Conservation (phyloP, 2,888 invertebrate species). For the Amitus sp. region DNA sequence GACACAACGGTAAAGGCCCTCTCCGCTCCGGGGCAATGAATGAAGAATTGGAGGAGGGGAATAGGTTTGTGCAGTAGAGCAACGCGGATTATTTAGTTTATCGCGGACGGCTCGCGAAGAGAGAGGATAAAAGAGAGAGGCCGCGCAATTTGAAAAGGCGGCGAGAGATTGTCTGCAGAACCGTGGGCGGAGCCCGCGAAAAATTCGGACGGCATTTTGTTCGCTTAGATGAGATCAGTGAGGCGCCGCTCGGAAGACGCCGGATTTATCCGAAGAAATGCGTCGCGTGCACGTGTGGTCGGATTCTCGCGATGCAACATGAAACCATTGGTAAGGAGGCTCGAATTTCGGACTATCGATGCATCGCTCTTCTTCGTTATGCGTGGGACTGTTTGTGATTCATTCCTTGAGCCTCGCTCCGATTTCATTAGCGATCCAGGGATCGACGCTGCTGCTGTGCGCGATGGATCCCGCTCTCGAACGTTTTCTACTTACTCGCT, state of each 20-base stretch:
- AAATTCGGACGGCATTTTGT: conserved; percentile 3
- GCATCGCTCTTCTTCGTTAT: too few relatives aligned
- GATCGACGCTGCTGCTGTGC: too few relatives aligned
- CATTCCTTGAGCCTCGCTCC: conserved; percentile 2
- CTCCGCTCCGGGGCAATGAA: conserved; percentile 18
- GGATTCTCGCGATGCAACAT: conserved; percentile 21
- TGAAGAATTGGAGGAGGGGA: conserved; percentile 22
- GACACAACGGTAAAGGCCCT: conserved; percentile 29
- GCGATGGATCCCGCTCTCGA: too few relatives aligned
- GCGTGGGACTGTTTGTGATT: conserved; percentile 7
- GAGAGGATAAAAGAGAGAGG: background rate
- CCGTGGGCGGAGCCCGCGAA: conserved; percentile 5
- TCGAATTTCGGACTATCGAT: too few relatives aligned
- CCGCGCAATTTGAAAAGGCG: too few relatives aligned
- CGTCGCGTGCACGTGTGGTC: conserved; percentile 5
- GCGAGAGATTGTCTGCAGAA: too few relatives aligned
- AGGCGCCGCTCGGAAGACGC: conserved; percentile 9
- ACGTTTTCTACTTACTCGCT: too few relatives aligned
- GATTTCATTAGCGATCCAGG: background rate
- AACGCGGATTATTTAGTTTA: conserved; percentile 16
- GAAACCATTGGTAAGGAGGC: conserved; percentile 34
- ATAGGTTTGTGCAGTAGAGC: conserved; percentile 34
- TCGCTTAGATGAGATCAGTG: conserved; percentile 18
- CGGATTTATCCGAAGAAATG: conserved; percentile 31
- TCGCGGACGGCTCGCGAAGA: conserved; percentile 30